Base-by-base conservation (phyloP, 2,797 vertebrate genomes). In the Strix occidentalis region DNA sequence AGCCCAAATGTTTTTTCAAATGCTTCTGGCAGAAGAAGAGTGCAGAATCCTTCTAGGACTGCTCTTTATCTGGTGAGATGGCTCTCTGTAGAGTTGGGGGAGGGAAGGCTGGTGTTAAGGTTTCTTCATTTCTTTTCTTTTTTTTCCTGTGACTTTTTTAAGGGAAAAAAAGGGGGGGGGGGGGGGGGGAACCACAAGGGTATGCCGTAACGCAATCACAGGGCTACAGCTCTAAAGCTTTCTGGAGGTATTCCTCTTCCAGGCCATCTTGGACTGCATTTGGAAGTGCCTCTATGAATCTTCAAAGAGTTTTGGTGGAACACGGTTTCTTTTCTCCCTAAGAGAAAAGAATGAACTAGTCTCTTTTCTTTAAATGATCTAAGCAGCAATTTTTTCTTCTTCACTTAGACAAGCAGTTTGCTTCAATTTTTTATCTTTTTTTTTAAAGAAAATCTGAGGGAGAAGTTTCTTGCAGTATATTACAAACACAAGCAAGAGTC, bases 291-390 rank as follows among this genome's bases (percentile, higher is more conserved):
- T 90, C 88, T 87, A 57, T 43, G 43, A 58, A 35, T 65, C 57
- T 95, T 97, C 20, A 48, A 91, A 96, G 82, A 28, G 25, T 89
- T 95, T 92, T 92, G 78, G 68, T 87, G 65, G 43, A 96, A 87
- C 18, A 64, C 14, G 43, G 17, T 60, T 90, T 95, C 58, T 94
- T 74, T 90, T 72, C 31, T 93, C 71, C 56, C 26, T 75, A 69
- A 84, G 26, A 87, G 61, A 79, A 95, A 94, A 91, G n/a, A 95
- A 88, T 76, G 89, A 80, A 84, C 57, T 54, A 46, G 15, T 81
- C 24, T 86, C 31, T 95, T 92, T 93, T 87, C 70, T 90, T 91
- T 54, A 87, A 92, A 78, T 15, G 8, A 84, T 90, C 85, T 93
- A 75, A 95, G 65, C 21, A 77, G 23, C 31, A 66, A 16, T 61